Evolutionary conservation across 2,888 invertebrate genomes (phyloP), one percentile per base, ranked within the genome.

Genomic region (Chrysolina haemoptera): DNA sequence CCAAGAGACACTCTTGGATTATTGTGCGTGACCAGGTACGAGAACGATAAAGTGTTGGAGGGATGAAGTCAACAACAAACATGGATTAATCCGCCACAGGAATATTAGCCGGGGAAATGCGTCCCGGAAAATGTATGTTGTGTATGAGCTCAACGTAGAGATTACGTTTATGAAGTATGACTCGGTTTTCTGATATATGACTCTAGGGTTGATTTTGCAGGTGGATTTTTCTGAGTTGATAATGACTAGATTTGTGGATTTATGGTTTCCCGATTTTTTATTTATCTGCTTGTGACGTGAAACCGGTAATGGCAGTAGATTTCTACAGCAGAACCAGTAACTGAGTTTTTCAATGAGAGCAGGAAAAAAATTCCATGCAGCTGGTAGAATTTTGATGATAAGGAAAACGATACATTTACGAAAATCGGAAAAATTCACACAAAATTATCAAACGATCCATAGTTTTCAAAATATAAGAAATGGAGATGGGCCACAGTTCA

Each of bases 91-190:
- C 27, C 53, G 41, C 20, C 53, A n/a, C 10, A 20, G 67, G 53
- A 11, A 40, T 55, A 67, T 67, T 67, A 55, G 66, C 55, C 55
- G 62, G 18, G 59, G 48, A 62, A 68, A 59, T 67, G 70, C 68
- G 71, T 73, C 69, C 73, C 66, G 63, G 72, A 46, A 72, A 74
- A 74, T 74, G 55, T 71, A 70, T 73, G 76, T 71, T 70, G 76
- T 64, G 62, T 67, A 55, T 65, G 46, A 63, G 74, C 70, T 73
- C 70, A 74, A 71, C 68, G 68, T 73, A 48, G 65, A 68, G 74
- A 77, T 77, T 77, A 72, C 69, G 71, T 75, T 77, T 77, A 75
- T 77, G 75, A 77, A 73, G 75, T 68, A 77, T 73, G 75, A 70
- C 75, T 66, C 68, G 75, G 71, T 73, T 77, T 75, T 70, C 75